Percentiles rank a stretch among this genome's conserved stretches.
Evolutionary conservation across 1,140 invertebrate species (phyloP).

Genomic region (Diabrotica virgifera): DNA sequence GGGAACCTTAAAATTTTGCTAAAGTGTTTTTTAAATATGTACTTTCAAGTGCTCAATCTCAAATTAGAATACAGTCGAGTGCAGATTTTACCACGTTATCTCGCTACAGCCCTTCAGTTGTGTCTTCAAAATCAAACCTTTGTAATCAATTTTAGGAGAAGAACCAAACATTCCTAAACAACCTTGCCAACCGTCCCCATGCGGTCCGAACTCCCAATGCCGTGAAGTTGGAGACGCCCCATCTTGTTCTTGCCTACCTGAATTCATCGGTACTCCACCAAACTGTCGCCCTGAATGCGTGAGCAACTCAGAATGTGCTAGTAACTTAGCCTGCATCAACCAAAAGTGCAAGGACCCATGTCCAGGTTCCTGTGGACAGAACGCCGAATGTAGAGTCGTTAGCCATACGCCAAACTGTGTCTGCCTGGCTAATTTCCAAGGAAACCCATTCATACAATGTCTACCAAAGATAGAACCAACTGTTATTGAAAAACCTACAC

Average conservation of each 20-base stretch:
- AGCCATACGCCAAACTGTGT: constrained; percentile 66
- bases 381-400: constrained; percentile 66
- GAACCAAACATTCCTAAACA: constrained; percentile 46
- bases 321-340: constrained; percentile 59
- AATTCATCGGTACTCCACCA: constrained; percentile 70
- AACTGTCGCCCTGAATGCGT: constrained; percentile 74
- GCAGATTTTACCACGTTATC: too few relatives aligned
- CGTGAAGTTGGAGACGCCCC: constrained; percentile 51
- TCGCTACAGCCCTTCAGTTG: too few relatives aligned
- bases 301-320: constrained; percentile 63
- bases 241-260: constrained; percentile 64
- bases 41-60: too few relatives aligned
- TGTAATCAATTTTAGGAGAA: constrained; percentile 31
- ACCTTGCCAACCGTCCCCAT: constrained; percentile 58
- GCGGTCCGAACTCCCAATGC: constrained; percentile 55
- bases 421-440: constrained; percentile 56
- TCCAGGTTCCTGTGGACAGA: constrained; percentile 61
- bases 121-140: neutral
- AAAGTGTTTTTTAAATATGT: too few relatives aligned
- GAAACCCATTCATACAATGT: constrained; percentile 60
- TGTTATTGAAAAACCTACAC: constrained; percentile 47
- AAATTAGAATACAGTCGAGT: too few relatives aligned
- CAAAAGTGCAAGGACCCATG: constrained; percentile 67
- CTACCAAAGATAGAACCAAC: constrained; percentile 32
- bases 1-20: too few relatives aligned